phyloP scores from a whole-genome alignment of 1,140 invertebrate genomes.

The Hypothenemus hampei region DNA sequence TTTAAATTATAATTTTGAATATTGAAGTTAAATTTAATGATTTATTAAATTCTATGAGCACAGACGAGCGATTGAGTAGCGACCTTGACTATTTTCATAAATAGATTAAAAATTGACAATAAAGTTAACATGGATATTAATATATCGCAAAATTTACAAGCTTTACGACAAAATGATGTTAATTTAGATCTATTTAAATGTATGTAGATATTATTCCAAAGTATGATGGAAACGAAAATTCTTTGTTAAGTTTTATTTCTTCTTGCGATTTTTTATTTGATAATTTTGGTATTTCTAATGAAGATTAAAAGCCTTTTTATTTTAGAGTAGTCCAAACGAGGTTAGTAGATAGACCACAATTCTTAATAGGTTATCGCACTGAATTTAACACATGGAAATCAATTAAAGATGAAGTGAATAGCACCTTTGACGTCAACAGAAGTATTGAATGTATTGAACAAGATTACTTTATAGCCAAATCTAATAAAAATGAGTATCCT shows the following conservation, averaged over 20 bases:
- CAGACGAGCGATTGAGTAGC: not conserved
- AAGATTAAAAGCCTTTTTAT: not conserved
- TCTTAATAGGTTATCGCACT: not conserved
- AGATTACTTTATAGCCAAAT: slow-evolving; percentile 7
- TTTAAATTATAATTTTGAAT: not conserved
- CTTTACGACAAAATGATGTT: not conserved
- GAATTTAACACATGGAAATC: slow-evolving; percentile 1
- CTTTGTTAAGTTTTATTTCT: not conserved
- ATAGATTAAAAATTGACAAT: not conserved
- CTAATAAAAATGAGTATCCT: slow-evolving; percentile 4
- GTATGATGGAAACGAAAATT: not conserved
- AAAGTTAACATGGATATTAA: not conserved
- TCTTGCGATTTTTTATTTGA: not conserved
- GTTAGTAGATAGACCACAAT: not conserved
- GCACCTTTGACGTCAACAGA: slow-evolving; percentile 7
- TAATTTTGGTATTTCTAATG: not conserved
- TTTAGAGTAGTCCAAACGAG: not conserved
- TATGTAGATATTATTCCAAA: not conserved
- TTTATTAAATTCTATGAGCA: not conserved
- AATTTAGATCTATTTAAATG: not conserved
- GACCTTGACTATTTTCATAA: not conserved
- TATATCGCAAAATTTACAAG: not conserved
- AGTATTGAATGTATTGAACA: slow-evolving; percentile 15
- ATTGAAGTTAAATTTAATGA: not conserved
- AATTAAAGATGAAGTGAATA: not conserved